Conservation (phyloP, 2,797 vertebrate genomes). For the Cossypha niveicapilla region DNA sequence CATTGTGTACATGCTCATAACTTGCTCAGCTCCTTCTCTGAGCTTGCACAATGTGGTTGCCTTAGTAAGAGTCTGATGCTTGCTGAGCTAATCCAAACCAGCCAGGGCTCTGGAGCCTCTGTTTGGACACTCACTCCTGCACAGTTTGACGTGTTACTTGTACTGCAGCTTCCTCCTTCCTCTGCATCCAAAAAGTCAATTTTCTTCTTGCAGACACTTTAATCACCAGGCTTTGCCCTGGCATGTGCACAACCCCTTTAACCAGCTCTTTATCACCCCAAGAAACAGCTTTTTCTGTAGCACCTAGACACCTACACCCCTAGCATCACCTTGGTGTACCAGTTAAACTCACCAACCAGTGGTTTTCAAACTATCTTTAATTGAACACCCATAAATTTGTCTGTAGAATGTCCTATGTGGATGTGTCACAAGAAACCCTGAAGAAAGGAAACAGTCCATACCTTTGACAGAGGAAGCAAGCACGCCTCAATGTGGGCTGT, state of each 20-base stretch:
- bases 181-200: background rate
- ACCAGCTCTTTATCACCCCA: background rate
- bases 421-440: background rate
- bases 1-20: background rate
- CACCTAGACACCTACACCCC: background rate
- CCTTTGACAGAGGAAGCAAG: background rate
- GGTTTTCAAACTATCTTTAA: background rate
- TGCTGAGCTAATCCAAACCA: conserved; percentile 1
- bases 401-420: background rate
- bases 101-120: background rate
- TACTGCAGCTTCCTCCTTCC: background rate
- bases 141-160: background rate
- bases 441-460: background rate
- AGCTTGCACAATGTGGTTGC: background rate
- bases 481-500: background rate
- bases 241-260: background rate
- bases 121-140: background rate
- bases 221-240: background rate
- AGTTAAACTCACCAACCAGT: background rate
- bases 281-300: background rate
- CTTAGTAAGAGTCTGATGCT: background rate
- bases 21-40: background rate
- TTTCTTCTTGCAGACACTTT: background rate
- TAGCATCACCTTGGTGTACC: background rate
- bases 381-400: background rate